These are phyloP conservation scores for Heliconius congener DNA, from an alignment of 1,140 invertebrate species.

Conservation along the genomic window DNA sequence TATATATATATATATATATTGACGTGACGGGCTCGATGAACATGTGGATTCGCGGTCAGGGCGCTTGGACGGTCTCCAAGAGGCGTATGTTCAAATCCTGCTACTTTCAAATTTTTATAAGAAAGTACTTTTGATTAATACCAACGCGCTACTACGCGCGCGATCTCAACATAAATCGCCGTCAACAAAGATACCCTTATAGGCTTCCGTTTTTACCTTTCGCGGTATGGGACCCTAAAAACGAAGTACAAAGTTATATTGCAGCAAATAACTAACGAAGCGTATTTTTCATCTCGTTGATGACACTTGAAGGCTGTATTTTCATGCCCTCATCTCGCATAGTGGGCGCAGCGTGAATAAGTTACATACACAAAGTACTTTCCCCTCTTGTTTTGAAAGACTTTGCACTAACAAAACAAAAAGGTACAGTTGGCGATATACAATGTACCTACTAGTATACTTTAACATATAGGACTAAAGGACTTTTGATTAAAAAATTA, in stretches of 20 bases:
- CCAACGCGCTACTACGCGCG: too few relatives aligned
- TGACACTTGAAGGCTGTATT: conserved; percentile 33
- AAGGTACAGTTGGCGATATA: conserved; percentile 11
- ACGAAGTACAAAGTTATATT: neutral
- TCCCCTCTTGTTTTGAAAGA: conserved; percentile 35
- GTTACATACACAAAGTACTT: conserved; percentile 33
- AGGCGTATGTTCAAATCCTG: too few relatives aligned
- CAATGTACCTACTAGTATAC: neutral
- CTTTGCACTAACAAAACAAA: conserved; percentile 26
- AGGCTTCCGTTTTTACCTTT: too few relatives aligned
- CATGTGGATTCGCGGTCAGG: too few relatives aligned
- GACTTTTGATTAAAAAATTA: too few relatives aligned
- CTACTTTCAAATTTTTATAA: too few relatives aligned
- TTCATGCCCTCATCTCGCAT: conserved; percentile 33
- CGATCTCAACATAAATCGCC: too few relatives aligned
- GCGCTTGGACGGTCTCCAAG: too few relatives aligned
- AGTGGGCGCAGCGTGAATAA: conserved; percentile 41
- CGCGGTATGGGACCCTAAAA: neutral
- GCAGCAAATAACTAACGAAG: conserved; percentile 22
- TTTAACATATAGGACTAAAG: neutral
- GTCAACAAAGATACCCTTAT: too few relatives aligned
- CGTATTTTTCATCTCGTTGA: conserved; percentile 30
- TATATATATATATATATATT: too few relatives aligned
- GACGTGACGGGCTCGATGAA: too few relatives aligned
- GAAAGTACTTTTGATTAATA: too few relatives aligned